Evolutionary conservation across 2,113 vertebrate species (phyloP).

Genomic region (Fulica atra): DNA sequence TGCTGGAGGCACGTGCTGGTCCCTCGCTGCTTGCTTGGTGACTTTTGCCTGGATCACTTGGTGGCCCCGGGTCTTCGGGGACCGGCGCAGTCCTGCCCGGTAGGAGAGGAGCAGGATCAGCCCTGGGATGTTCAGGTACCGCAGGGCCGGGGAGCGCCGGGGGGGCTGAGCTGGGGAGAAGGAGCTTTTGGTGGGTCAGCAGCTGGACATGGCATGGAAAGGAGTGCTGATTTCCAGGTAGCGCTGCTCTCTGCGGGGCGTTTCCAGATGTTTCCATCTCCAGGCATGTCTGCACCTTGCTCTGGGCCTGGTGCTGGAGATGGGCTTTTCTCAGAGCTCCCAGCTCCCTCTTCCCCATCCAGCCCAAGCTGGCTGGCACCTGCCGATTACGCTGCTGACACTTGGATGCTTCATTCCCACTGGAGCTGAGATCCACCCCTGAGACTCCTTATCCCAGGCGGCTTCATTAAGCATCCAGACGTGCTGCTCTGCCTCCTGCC

Average conservation of each 20-base stretch:
- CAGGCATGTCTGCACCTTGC: not conserved
- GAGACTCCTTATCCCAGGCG: not conserved
- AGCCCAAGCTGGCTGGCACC: not conserved
- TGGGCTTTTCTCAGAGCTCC: not conserved
- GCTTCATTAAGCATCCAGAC: not conserved
- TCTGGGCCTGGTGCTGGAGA: not conserved
- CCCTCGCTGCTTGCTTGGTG: not conserved
- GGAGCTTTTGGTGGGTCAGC: not conserved
- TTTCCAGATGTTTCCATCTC: not conserved
- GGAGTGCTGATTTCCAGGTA: rapidly evolving
- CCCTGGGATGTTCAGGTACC: not conserved
- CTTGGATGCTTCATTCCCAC: not conserved
- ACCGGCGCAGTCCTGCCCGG: not conserved
- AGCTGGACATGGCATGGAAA: rapidly evolving
- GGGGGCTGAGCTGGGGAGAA: not conserved
- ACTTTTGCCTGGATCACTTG: not conserved
- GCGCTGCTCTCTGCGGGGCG: rapidly evolving
- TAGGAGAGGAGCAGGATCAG: not conserved
- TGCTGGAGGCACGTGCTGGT: not conserved
- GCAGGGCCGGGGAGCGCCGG: not conserved
- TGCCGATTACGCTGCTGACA: rapidly evolving
- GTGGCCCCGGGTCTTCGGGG: not conserved
- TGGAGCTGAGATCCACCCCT: rapidly evolving
- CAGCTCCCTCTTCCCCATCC: not conserved
- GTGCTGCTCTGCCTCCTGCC: not conserved